phyloP scores from a whole-genome alignment of 2,888 invertebrate genomes.

The Zaprionus lineosus region DNA sequence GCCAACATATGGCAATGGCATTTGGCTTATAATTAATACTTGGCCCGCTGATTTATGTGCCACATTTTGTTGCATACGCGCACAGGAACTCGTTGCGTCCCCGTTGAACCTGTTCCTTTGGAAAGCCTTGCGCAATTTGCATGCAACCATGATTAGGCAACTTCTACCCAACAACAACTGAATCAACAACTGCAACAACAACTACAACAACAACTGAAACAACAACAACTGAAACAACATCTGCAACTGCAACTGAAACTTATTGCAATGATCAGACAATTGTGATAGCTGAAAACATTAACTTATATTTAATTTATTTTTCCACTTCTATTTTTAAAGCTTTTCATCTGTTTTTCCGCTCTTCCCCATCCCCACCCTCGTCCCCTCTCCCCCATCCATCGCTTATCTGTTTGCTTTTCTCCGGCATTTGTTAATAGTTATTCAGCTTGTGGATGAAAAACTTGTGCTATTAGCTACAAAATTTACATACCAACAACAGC shows the following conservation, averaged over 20 bases:
- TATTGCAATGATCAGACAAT: too few relatives aligned
- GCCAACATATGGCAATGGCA: constrained; percentile 66
- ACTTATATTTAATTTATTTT: constrained; percentile 29
- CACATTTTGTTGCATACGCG: constrained; percentile 43
- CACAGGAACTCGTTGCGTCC: not conserved
- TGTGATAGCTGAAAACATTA: not conserved
- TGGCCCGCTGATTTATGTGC: constrained; percentile 60
- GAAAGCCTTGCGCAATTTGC: constrained; percentile 39
- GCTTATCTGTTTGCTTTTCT: too few relatives aligned
- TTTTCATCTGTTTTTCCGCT: not conserved
- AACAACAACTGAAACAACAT: too few relatives aligned
- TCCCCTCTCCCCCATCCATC: too few relatives aligned
- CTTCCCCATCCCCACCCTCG: too few relatives aligned
- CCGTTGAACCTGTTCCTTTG: constrained; percentile 33
- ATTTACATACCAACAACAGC: constrained; percentile 58
- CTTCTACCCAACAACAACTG: too few relatives aligned
- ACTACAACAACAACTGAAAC: too few relatives aligned
- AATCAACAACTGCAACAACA: too few relatives aligned
- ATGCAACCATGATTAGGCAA: constrained; percentile 42
- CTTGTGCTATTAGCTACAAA: constrained; percentile 72
- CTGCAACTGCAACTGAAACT: too few relatives aligned
- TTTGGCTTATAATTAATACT: constrained; percentile 68
- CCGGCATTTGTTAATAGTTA: constrained; percentile 45
- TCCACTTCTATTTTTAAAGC: constrained; percentile 7
- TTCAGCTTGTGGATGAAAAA: constrained; percentile 53